Percentiles rank a stretch among this genome's conserved stretches.
Conservation (phyloP, 2,888 invertebrate species). For the Trichopria drosophilae region DNA sequence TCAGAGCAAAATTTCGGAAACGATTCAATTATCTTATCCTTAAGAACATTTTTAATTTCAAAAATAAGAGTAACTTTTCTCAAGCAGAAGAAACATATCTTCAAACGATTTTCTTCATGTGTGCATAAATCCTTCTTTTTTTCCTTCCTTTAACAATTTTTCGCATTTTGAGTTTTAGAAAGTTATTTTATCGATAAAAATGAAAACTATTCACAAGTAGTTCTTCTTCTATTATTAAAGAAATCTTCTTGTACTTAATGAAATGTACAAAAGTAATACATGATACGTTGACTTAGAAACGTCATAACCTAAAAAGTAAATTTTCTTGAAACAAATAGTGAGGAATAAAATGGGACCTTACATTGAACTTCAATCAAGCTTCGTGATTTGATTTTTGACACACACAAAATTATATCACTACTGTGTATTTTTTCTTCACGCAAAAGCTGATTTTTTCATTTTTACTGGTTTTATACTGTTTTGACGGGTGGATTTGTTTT, state of each 20-base stretch:
- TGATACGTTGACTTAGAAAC: neutral
- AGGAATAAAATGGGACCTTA: neutral
- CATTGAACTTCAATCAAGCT: neutral
- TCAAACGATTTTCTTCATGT: conserved; percentile 2
- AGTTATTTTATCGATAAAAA: neutral
- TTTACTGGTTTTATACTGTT: too few relatives aligned
- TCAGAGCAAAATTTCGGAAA: conserved; percentile 2
- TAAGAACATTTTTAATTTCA: conserved; percentile 5
- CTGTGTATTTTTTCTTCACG: too few relatives aligned
- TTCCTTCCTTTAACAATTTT: conserved; percentile 4
- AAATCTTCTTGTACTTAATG: neutral
- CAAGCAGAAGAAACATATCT: too few relatives aligned
- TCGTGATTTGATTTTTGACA: conserved; percentile 1
- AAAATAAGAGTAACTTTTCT: neutral
- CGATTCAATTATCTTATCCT: neutral
- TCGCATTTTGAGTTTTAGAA: conserved; percentile 1
- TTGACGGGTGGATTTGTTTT: too few relatives aligned
- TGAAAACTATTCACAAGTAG: neutral
- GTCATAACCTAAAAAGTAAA: neutral
- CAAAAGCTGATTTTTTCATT: too few relatives aligned
- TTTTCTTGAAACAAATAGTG: too few relatives aligned
- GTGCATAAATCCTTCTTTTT: neutral
- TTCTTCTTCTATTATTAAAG: neutral
- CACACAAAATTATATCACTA: neutral
- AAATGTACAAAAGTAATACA: conserved; percentile 3